Percentiles rank a stretch among this genome's conserved stretches.
phyloP scores from a whole-genome alignment of 1,140 invertebrate genomes.

The Muscidifurax raptorellus region DNA sequence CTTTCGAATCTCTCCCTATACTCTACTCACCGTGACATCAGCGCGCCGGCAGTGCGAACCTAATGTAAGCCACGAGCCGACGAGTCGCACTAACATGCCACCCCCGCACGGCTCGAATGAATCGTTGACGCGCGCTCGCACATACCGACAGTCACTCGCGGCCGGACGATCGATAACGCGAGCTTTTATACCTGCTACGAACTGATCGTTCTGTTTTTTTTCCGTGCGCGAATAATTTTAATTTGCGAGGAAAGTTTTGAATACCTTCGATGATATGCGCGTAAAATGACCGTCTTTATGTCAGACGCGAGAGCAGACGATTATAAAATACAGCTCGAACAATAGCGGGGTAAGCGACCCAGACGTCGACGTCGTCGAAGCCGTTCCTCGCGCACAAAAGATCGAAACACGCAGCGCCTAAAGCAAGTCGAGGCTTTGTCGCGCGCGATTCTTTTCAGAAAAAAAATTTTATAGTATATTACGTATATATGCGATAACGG shows the following conservation, averaged over 20 bases:
- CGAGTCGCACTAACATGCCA: background rate
- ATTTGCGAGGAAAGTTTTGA: too few relatives aligned
- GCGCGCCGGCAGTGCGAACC: background rate
- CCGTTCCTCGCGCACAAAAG: background rate
- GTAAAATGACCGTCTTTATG: too few relatives aligned
- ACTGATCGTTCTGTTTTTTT: background rate
- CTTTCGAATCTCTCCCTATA: slow-evolving; percentile 23
- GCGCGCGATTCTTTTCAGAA: background rate
- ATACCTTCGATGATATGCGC: too few relatives aligned
- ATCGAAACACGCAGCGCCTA: background rate
- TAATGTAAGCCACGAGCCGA: slow-evolving; percentile 23
- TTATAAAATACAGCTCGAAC: background rate
- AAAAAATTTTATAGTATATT: background rate
- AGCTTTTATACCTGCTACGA: background rate
- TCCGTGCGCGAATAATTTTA: background rate
- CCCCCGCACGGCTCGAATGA: background rate
- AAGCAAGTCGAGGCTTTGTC: background rate
- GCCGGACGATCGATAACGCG: background rate
- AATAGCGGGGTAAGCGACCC: background rate
- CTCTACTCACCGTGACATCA: background rate
- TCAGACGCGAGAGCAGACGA: background rate
- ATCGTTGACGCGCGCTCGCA: background rate
- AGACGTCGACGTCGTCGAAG: background rate
- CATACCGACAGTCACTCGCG: background rate
- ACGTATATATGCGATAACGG: slow-evolving; percentile 4